A percentile compares a stretch with the other conserved stretches of the same genome.
phyloP scores from a whole-genome alignment of 2,797 vertebrate genomes.

The Steatocranus sp. region DNA sequence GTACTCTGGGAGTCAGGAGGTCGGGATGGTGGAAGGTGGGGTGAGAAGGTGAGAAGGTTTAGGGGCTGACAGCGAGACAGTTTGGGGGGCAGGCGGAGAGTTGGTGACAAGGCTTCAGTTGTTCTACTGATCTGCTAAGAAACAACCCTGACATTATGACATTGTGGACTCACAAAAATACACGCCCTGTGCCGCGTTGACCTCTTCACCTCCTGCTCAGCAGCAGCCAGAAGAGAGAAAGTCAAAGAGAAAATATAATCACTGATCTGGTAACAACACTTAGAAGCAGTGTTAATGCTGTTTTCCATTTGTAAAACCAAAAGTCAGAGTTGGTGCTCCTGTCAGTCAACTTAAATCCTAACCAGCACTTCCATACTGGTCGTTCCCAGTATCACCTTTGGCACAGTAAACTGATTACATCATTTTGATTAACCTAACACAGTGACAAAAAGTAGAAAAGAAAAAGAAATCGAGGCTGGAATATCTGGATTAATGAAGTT shows the following conservation, averaged over 20 bases:
- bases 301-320: background rate
- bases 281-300: background rate
- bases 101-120: constrained; percentile 67
- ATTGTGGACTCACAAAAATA: constrained; percentile 44
- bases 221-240: background rate
- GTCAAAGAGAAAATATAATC: constrained; percentile 13
- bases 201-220: constrained; percentile 20
- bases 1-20: constrained; percentile 66
- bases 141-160: constrained; percentile 69
- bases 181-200: constrained; percentile 11
- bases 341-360: background rate
- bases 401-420: background rate
- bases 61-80: constrained; percentile 36
- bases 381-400: background rate
- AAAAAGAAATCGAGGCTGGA: background rate
- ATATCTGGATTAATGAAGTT: constrained; percentile 53
- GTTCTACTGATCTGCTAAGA: constrained; percentile 56
- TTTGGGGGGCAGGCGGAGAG: background rate
- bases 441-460: background rate
- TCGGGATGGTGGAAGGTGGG: constrained; percentile 66
- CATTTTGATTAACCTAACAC: background rate
- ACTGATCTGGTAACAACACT: background rate
- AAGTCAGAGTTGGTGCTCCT: background rate
- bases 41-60: constrained; percentile 53
- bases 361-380: background rate